Evolutionary conservation across 2,888 invertebrate species (phyloP).

Genomic region (Chrysodeixis includens): DNA sequence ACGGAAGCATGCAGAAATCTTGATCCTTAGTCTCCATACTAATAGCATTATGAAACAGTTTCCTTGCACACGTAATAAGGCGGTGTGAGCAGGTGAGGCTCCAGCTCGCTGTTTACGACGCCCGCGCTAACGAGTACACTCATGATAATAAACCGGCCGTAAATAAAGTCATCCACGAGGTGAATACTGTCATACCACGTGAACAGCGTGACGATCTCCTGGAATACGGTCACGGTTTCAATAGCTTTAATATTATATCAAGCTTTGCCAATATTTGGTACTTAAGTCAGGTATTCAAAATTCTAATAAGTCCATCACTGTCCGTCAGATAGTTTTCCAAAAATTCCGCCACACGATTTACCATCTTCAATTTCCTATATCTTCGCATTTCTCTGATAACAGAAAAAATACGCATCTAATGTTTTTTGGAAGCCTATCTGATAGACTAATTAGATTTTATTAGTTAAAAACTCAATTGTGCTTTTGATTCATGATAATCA

Average conservation of each 20-base stretch:
- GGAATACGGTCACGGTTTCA: not conserved
- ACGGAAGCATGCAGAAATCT: not conserved
- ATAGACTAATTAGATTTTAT: too few species aligned
- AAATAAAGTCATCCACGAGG: constrained; percentile 69
- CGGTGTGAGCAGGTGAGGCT: constrained; percentile 65
- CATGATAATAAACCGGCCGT: constrained; percentile 75
- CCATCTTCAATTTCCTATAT: too few species aligned
- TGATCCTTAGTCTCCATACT: not conserved
- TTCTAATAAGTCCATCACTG: too few species aligned
- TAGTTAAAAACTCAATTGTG: too few species aligned
- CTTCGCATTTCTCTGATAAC: too few species aligned
- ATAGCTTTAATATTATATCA: not conserved
- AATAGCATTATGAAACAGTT: not conserved
- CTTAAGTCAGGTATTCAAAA: too few species aligned
- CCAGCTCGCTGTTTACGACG: constrained; percentile 70
- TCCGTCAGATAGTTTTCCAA: too few species aligned
- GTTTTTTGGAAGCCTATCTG: too few species aligned
- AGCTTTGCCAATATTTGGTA: not conserved
- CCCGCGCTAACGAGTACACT: constrained; percentile 74
- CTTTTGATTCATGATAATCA: too few species aligned
- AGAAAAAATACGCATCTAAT: too few species aligned
- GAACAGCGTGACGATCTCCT: constrained; percentile 9
- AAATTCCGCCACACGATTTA: too few species aligned
- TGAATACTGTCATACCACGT: constrained; percentile 31
- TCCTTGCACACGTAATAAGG: constrained; percentile 58